A percentile compares a stretch with the other conserved stretches of the same genome.
Conservation (phyloP, 2,797 vertebrate genomes). For the Sebastolobus alascanus region DNA sequence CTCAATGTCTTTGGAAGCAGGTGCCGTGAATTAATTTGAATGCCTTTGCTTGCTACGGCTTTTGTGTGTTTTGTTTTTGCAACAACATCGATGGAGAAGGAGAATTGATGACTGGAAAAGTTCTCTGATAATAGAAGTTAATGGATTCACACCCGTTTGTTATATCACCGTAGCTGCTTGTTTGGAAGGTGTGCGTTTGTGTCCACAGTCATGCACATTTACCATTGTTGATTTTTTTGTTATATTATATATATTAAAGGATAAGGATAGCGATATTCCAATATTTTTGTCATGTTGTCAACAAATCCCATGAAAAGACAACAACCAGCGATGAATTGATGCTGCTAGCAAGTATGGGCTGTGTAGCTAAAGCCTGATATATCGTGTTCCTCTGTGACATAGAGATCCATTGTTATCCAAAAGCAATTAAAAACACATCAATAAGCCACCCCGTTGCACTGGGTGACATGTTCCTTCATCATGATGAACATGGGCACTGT, state of each 20-base stretch:
- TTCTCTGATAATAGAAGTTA: slow-evolving; percentile 50
- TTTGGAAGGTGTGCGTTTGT: slow-evolving; percentile 22
- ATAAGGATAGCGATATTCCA: no score
- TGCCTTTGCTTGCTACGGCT: slow-evolving; percentile 6
- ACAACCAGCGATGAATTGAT: neutral
- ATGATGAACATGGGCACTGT: neutral
- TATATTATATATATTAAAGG: neutral
- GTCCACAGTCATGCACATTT: neutral
- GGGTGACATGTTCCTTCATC: neutral
- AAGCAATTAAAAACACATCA: slow-evolving; percentile 9
- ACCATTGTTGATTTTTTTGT: neutral
- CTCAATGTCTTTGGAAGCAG: slow-evolving; percentile 53
- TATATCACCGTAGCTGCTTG: neutral
- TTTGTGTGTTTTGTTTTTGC: slow-evolving; percentile 48
- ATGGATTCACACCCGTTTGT: slow-evolving; percentile 37
- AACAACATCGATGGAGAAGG: slow-evolving; percentile 7
- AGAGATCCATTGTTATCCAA: neutral
- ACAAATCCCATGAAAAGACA: neutral
- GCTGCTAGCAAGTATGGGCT: no score
- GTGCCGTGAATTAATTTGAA: slow-evolving; percentile 60
- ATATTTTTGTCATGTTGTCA: neutral
- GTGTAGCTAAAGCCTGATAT: neutral
- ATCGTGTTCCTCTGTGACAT: neutral
- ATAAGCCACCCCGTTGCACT: neutral
- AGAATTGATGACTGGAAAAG: slow-evolving; percentile 57